These are phyloP conservation scores for human DNA, from an alignment of 2,113 vertebrate species.

Conservation along the genomic window DNA sequence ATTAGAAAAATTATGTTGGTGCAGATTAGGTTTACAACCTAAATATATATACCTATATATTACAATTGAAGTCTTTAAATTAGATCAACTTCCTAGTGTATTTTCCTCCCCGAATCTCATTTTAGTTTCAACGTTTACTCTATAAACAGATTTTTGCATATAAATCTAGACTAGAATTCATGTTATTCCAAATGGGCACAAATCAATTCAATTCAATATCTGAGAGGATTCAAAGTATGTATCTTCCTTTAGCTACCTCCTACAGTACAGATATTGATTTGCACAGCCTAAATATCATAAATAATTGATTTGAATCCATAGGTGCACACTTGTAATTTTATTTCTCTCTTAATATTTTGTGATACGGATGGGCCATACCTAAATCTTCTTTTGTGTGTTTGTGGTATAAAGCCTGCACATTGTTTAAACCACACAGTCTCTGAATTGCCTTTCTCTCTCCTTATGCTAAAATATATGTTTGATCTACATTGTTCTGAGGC, in stretches of 20 bases:
- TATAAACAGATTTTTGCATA: background rate
- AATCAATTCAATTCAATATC: background rate
- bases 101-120: background rate
- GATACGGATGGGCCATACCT: background rate
- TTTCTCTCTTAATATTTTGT: constrained; percentile 12
- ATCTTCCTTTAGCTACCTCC: background rate
- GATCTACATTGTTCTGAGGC: constrained; percentile 6
- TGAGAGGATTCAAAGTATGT: background rate
- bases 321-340: background rate
- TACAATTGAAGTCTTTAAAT: background rate
- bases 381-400: background rate
- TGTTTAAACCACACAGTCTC: background rate
- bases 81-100: background rate
- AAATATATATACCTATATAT: background rate
- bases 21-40: background rate
- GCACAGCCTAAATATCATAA: background rate
- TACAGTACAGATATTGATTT: constrained; percentile 24
- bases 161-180: constrained; percentile 41
- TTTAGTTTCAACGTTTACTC: constrained; percentile 12
- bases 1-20: background rate
- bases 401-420: background rate
- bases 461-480: background rate
- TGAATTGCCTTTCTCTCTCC: background rate
- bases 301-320: constrained; percentile 33
- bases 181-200: background rate